Conservation (phyloP, 2,113 vertebrate species). For the Cynocephalus volans region DNA sequence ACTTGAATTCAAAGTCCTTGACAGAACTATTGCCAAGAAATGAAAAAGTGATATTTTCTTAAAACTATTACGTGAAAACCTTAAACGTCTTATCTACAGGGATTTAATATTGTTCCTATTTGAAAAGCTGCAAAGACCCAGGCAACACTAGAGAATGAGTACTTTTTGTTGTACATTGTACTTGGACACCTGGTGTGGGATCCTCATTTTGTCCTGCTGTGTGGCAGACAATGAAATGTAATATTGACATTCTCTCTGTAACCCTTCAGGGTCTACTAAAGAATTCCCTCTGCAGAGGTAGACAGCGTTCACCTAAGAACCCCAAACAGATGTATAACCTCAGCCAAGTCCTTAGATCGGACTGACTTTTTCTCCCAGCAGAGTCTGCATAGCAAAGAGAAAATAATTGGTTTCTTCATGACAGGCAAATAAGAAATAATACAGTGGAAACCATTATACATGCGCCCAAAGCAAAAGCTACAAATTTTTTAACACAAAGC, state of each 20-base stretch:
- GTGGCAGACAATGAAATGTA: conserved; percentile 14
- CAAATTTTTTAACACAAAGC: conserved; percentile 30
- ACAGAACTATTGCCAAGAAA: conserved; percentile 44
- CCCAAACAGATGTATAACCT: not conserved
- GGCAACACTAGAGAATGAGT: conserved; percentile 11
- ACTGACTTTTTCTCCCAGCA: conserved; percentile 55
- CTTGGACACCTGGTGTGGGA: not conserved
- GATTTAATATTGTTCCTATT: conserved; percentile 33
- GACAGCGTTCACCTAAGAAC: conserved; percentile 51
- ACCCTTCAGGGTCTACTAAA: not conserved
- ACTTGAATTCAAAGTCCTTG: conserved; percentile 60
- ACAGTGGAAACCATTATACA: not conserved
- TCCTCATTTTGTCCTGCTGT: not conserved
- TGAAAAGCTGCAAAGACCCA: conserved; percentile 26
- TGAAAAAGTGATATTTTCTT: conserved; percentile 43
- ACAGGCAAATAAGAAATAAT: conserved; percentile 11
- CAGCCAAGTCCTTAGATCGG: not conserved
- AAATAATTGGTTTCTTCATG: conserved; percentile 44
- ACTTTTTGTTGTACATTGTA: not conserved
- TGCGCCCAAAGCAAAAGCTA: conserved; percentile 16
- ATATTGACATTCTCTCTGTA: conserved; percentile 18
- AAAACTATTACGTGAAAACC: conserved; percentile 45
- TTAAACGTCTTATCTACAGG: not conserved
- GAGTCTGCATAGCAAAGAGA: not conserved
- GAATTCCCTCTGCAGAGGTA: conserved; percentile 35